Percentiles rank a stretch among this genome's conserved stretches.
Evolutionary conservation across 2,888 invertebrate genomes (phyloP).

Genomic region (Cheilosia vulpina): DNA sequence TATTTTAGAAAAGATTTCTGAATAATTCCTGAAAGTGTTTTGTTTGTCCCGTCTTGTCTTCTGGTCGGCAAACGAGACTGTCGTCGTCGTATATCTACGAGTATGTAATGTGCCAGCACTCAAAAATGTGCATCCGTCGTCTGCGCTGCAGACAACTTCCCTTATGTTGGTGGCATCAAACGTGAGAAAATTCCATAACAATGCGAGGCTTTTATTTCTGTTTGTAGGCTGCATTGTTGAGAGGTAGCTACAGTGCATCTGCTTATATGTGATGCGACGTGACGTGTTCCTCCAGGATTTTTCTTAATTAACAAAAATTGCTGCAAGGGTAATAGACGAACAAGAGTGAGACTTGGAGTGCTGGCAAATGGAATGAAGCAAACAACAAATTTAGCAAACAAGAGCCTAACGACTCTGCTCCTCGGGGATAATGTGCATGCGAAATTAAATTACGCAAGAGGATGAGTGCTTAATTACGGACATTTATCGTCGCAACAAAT

Average conservation of each 20-base stretch:
- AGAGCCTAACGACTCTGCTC: slow-evolving; percentile 67
- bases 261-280: background rate
- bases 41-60: slow-evolving; percentile 71
- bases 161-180: slow-evolving; percentile 38
- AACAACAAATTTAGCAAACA: slow-evolving; percentile 72
- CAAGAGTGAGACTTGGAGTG: slow-evolving; percentile 69
- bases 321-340: slow-evolving; percentile 75
- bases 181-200: slow-evolving; percentile 75
- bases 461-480: slow-evolving; percentile 84
- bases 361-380: slow-evolving; percentile 73
- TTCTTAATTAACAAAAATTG: slow-evolving; percentile 75
- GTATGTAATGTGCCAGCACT: slow-evolving; percentile 34
- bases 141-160: slow-evolving; percentile 39
- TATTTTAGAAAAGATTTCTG: slow-evolving; percentile 53
- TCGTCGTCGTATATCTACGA: slow-evolving; percentile 20
- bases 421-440: slow-evolving; percentile 80
- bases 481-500: slow-evolving; percentile 79
- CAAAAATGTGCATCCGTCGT: slow-evolving; percentile 20
- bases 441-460: slow-evolving; percentile 83
- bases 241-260: slow-evolving; percentile 2
- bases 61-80: slow-evolving; percentile 68
- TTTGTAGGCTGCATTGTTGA: slow-evolving; percentile 51
- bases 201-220: slow-evolving; percentile 56
- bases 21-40: slow-evolving; percentile 72
- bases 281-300: slow-evolving; percentile 69